These are phyloP conservation scores for Sminthopsis crassicaudata DNA, from an alignment of 2,113 vertebrate genomes.

Conservation along the genomic window DNA sequence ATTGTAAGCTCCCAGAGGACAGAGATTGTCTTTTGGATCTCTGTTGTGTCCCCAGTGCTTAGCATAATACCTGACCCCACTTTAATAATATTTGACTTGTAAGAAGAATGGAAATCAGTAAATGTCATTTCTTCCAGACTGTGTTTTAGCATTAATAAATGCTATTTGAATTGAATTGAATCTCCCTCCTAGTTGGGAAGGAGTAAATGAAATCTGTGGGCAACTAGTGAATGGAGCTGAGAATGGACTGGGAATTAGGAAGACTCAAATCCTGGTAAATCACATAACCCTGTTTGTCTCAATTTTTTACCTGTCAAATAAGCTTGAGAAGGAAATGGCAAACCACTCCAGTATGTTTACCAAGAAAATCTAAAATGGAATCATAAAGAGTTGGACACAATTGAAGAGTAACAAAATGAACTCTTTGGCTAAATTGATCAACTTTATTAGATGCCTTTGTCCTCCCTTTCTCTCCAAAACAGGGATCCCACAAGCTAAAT, in stretches of 20 bases:
- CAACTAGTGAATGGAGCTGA: neutral
- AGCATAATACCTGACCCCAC: neutral
- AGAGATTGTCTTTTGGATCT: neutral
- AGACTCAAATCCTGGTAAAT: neutral
- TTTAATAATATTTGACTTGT: too few species aligned
- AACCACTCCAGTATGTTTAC: neutral
- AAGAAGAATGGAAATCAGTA: neutral
- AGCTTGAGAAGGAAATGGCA: neutral
- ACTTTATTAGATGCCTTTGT: neutral
- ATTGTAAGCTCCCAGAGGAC: neutral
- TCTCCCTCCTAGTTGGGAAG: neutral
- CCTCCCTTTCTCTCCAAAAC: neutral
- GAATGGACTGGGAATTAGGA: neutral
- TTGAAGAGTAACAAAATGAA: neutral
- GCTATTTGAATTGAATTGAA: neutral
- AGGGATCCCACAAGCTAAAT: neutral
- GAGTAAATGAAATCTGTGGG: neutral
- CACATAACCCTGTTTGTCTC: neutral
- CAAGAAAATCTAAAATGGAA: neutral
- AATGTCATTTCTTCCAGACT: neutral
- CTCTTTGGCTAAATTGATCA: neutral
- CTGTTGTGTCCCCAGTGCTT: neutral
- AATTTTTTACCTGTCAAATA: neutral
- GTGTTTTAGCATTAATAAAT: neutral
- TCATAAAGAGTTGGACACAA: neutral